A percentile compares a stretch with the other conserved stretches of the same genome.
Evolutionary conservation across 2,888 invertebrate genomes (phyloP).

Genomic region (Opisthograptis luteolata): DNA sequence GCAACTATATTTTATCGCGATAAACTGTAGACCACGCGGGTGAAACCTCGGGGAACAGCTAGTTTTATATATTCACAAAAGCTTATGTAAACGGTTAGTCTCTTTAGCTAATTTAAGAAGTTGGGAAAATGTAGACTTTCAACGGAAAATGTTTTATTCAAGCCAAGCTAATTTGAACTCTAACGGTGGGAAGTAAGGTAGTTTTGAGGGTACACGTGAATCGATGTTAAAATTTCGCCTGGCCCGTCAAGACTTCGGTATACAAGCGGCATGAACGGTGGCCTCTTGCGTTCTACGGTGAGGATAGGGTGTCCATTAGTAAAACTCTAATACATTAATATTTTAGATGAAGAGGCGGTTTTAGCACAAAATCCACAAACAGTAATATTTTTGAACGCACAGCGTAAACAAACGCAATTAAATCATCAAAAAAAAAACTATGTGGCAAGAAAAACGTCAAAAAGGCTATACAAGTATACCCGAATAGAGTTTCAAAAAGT

Average conservation of each 20-base stretch:
- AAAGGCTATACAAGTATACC: too few species aligned
- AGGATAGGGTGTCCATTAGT: slow-evolving; percentile 30
- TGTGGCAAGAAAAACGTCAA: too few species aligned
- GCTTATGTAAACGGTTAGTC: slow-evolving; percentile 39
- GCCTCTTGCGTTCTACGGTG: slow-evolving; percentile 31
- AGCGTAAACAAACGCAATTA: too few species aligned
- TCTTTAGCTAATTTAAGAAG: slow-evolving; percentile 44
- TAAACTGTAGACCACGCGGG: too few species aligned
- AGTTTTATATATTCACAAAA: slow-evolving; percentile 35
- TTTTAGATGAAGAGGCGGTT: too few species aligned
- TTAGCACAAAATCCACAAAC: too few species aligned
- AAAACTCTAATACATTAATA: too few species aligned
- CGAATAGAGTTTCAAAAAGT: too few species aligned
- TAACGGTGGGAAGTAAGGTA: slow-evolving; percentile 12
- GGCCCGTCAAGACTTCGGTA: slow-evolving; percentile 25
- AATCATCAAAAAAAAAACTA: too few species aligned
- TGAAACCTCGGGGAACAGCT: too few species aligned
- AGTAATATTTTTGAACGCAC: too few species aligned
- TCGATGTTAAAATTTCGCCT: slow-evolving; percentile 31
- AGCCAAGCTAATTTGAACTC: slow-evolving; percentile 29
- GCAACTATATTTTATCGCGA: too few species aligned
- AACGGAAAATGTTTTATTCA: slow-evolving; percentile 26
- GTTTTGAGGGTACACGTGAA: slow-evolving; percentile 26
- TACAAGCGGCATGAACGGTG: slow-evolving; percentile 28
- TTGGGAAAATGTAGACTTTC: slow-evolving; percentile 42